Conservation (phyloP, 2,113 vertebrate genomes). For the Saguinus imperator region DNA sequence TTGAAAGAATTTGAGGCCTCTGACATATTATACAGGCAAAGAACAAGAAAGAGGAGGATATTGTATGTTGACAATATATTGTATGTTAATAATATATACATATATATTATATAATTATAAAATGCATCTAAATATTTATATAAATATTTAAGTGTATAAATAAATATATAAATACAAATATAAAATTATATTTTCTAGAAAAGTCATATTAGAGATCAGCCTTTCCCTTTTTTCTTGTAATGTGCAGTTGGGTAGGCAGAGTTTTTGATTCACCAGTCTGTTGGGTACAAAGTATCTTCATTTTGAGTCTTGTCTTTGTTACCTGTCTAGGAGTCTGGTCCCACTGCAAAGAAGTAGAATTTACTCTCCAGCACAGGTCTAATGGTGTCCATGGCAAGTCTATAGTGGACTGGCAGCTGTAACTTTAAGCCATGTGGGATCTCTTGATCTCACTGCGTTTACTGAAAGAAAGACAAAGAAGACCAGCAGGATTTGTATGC, state of each 20-base stretch:
- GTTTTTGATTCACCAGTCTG: background rate
- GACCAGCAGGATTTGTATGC: background rate
- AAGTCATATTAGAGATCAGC: background rate
- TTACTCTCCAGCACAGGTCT: background rate
- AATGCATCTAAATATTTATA: no score
- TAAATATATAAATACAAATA: no score
- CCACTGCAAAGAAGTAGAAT: background rate
- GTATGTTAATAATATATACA: no score
- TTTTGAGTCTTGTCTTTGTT: background rate
- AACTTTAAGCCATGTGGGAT: background rate
- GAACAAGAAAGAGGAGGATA: background rate
- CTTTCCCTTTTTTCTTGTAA: background rate
- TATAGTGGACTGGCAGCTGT: background rate
- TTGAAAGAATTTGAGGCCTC: background rate
- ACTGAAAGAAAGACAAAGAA: background rate
- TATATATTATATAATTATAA: no score
- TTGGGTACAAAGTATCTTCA: background rate
- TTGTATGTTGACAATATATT: background rate
- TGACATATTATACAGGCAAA: background rate
- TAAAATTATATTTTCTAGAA: background rate
- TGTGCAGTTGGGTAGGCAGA: background rate
- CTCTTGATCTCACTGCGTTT: background rate
- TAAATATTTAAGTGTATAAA: no score
- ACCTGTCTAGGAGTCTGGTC: background rate
- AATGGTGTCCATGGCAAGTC: background rate